These are phyloP conservation scores for Anarhynchus alexandrinus DNA, from an alignment of 2,113 vertebrate genomes.

Conservation along the genomic window DNA sequence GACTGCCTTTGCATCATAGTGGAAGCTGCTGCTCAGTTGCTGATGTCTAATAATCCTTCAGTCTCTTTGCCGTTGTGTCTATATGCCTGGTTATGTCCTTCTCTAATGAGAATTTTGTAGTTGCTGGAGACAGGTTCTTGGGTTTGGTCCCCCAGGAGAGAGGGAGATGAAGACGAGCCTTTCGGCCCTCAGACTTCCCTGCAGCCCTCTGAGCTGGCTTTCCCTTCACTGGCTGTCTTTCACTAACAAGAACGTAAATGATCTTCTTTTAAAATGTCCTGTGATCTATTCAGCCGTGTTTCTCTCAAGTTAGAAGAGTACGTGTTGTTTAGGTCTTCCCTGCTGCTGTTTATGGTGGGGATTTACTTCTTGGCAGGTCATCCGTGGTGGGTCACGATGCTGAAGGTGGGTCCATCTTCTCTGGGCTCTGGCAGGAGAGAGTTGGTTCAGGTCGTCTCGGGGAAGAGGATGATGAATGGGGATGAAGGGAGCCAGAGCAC, in stretches of 20 bases:
- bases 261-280: not conserved
- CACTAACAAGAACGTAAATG: not conserved
- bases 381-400: not conserved
- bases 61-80: not conserved
- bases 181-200: accelerated
- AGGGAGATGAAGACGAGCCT: not conserved
- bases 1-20: not conserved
- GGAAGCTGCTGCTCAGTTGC: not conserved
- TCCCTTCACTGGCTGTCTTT: not conserved
- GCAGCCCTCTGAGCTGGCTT: not conserved
- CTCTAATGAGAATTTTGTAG: not conserved
- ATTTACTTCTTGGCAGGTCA: not conserved
- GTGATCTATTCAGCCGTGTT: accelerated
- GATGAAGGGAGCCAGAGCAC: not conserved
- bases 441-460: not conserved
- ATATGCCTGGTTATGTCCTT: not conserved
- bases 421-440: not conserved
- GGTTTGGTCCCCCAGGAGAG: not conserved
- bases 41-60: not conserved
- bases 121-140: not conserved
- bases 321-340: not conserved
- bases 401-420: not conserved
- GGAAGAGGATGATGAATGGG: not conserved
- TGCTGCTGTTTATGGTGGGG: not conserved
- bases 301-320: not conserved